Conservation (phyloP, 2,888 invertebrate genomes). For the Drosophila putrida region DNA sequence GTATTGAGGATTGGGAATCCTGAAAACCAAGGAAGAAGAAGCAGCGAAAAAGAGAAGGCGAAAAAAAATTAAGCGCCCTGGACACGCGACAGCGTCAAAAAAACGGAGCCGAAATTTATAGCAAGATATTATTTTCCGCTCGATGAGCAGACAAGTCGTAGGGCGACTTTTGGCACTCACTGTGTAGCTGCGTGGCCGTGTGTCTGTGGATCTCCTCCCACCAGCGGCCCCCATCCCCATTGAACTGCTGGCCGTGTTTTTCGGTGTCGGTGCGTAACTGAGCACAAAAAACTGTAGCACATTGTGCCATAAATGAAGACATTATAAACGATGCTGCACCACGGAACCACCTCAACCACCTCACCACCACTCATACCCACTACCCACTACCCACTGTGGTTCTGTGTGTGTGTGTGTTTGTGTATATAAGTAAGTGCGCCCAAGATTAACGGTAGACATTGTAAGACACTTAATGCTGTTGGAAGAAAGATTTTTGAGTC, state of each 20-base stretch:
- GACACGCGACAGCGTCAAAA: conserved; percentile 59
- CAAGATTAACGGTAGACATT: conserved; percentile 80
- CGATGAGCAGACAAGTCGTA: conserved; percentile 81
- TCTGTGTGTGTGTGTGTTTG: conserved; percentile 28
- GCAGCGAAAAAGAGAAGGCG: conserved; percentile 11
- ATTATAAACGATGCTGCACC: conserved; percentile 74
- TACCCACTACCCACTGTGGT: conserved; percentile 4
- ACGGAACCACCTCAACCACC: conserved; percentile 30
- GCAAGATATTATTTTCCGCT: conserved; percentile 82
- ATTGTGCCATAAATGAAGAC: conserved; percentile 80
- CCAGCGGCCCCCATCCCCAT: neutral
- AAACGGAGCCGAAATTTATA: conserved; percentile 73
- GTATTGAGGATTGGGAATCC: conserved; percentile 50
- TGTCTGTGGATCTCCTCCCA: neutral
- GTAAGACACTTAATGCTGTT: conserved; percentile 80
- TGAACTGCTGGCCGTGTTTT: conserved; percentile 45
- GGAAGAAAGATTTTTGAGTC: conserved; percentile 68
- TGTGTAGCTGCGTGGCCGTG: conserved; percentile 57
- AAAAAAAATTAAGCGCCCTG: conserved; percentile 63
- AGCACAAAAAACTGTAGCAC: conserved; percentile 69
- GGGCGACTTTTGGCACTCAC: conserved; percentile 80
- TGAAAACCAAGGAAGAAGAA: conserved; percentile 22
- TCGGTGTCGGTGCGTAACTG: conserved; percentile 81
- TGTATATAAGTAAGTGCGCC: conserved; percentile 57
- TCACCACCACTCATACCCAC: neutral